A percentile compares a stretch with the other conserved stretches of the same genome.
Conservation (phyloP, 2,888 invertebrate genomes). For the Aphodius sticticus region DNA sequence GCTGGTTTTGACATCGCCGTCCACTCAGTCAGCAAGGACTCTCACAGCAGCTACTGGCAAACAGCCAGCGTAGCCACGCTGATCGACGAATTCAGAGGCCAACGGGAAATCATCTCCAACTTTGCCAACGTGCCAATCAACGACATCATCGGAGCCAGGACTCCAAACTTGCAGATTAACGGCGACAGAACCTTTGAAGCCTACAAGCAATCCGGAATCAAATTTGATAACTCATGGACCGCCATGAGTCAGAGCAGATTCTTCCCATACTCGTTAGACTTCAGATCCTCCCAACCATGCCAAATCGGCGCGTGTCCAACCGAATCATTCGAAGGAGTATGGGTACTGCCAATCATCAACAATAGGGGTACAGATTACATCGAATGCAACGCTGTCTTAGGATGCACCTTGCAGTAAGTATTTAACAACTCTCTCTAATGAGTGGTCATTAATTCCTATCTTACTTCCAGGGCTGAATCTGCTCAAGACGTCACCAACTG, state of each 20-base stretch:
- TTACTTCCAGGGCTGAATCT: not conserved
- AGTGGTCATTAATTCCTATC: not conserved
- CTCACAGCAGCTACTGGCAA: conserved; percentile 52
- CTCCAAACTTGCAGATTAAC: conserved; percentile 62
- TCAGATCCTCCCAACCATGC: conserved; percentile 65
- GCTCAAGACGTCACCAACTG: conserved; percentile 45
- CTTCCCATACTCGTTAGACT: conserved; percentile 77
- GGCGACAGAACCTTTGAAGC: conserved; percentile 68
- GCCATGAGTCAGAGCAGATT: conserved; percentile 62
- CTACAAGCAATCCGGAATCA: conserved; percentile 61
- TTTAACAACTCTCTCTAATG: not conserved
- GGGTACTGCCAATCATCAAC: conserved; percentile 73
- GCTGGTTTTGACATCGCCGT: conserved; percentile 72
- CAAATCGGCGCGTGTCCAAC: conserved; percentile 65
- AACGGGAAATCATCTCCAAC: conserved; percentile 52
- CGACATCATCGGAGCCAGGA: conserved; percentile 57
- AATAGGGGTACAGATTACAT: conserved; percentile 61
- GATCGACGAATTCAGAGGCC: conserved; percentile 56
- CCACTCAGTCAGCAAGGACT: conserved; percentile 64
- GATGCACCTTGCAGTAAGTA: conserved; percentile 29
- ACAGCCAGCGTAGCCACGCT: conserved; percentile 49
- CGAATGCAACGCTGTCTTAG: conserved; percentile 60
- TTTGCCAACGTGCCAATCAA: conserved; percentile 55
- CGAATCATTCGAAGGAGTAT: conserved; percentile 66
- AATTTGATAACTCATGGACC: conserved; percentile 72